Base-by-base conservation (phyloP, 1,140 invertebrate genomes). In the Anadara kagoshimensis region DNA sequence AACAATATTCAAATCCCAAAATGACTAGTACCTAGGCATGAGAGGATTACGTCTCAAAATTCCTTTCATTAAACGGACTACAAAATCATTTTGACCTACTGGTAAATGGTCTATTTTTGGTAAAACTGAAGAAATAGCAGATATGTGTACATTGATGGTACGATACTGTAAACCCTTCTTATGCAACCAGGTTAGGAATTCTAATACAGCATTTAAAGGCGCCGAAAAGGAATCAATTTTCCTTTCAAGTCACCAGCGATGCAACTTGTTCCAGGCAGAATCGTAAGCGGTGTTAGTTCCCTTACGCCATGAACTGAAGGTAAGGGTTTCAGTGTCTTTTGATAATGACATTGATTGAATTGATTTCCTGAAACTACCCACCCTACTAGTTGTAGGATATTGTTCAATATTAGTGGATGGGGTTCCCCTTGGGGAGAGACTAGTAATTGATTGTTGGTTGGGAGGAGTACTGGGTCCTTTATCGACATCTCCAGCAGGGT, bases 391-490 rank as follows among this genome's bases (percentile, higher is more conserved):
- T n/a, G n/a, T n/a, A n/a, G n/a, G n/a, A n/a, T 44, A 2, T 61
- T 47, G 12, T 65, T 64, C 14, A 47, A 14, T n/a, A 73, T 41
- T 24, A 69, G 44, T 11, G 69, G 74, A 49, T 71, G 68, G 8
- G 1, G 10, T 22, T 68, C 7, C 20, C 49, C 49, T 41, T 29
- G 16, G 22, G 59, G 29, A 0, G 51, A 64, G n/a, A 41, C 16
- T 12, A 66, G 63, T 49, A 67, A 5, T 22, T 51, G 41, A n/a
- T n/a, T n/a, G 20, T 24, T 12, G 18, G 22, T 18, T 29, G 74
- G 74, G 18, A 78, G 26, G 1, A 78, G 51, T n/a, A 54, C 5
- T 10, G 66, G n/a, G 41, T 86, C 16, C 83, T 78, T 61, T n/a
- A 67, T 18, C n/a, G 64, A 49, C 49, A 63, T 44, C 43, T 63